phyloP scores from a whole-genome alignment of 2,113 vertebrate species.

The Triplophysa siluroides region DNA sequence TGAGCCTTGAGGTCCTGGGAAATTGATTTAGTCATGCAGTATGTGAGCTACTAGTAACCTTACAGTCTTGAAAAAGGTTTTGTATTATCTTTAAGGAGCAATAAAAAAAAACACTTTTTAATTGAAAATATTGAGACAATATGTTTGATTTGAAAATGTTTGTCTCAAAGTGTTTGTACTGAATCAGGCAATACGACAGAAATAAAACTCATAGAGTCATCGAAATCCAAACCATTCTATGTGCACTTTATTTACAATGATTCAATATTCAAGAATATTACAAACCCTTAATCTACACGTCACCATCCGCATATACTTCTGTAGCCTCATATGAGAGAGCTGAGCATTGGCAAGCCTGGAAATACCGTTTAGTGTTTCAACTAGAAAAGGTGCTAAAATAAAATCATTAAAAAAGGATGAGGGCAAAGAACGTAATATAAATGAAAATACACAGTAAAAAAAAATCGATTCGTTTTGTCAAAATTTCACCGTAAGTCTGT shows the following conservation, averaged over 20 bases:
- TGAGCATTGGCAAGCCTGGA: constrained; percentile 39
- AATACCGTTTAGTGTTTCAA: constrained; percentile 42
- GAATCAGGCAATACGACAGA: neutral
- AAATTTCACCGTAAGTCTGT: neutral
- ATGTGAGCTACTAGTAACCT: neutral
- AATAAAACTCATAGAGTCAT: constrained; percentile 11
- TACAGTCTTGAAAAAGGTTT: neutral
- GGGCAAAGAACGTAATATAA: constrained; percentile 58
- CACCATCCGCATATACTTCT: constrained; percentile 71
- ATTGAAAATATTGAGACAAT: no score
- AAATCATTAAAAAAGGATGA: constrained; percentile 61
- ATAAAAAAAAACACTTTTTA: neutral
- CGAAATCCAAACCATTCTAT: constrained; percentile 71
- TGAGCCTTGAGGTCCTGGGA: constrained; percentile 4
- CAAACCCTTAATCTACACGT: constrained; percentile 74
- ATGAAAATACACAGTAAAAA: constrained; percentile 48
- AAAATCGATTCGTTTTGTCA: neutral
- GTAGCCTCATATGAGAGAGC: constrained; percentile 36
- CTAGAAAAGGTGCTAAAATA: constrained; percentile 64
- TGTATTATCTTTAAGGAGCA: neutral
- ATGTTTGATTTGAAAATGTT: no score
- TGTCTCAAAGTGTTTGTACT: neutral
- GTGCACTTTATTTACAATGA: constrained; percentile 82
- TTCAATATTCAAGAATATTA: constrained; percentile 74
- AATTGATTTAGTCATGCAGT: constrained; percentile 21